phyloP scores from a whole-genome alignment of 2,113 vertebrate species.

The Hippocampus abdominalis region DNA sequence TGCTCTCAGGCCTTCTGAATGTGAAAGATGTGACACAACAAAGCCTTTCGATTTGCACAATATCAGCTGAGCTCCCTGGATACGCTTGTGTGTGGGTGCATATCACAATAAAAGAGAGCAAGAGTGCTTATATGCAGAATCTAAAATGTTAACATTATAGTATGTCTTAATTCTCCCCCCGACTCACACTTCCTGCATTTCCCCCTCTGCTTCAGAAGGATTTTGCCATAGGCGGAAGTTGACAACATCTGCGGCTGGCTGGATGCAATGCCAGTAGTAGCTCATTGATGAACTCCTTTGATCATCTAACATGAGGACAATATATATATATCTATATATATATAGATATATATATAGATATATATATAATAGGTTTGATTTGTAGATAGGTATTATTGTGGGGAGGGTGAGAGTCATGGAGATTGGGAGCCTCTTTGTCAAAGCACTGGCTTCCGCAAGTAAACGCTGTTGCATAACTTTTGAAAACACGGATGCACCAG shows the following conservation, averaged over 20 bases:
- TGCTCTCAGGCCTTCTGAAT: constrained; percentile 11
- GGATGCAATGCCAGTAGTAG: not conserved
- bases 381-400: too few relatives aligned
- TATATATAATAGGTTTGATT: not conserved
- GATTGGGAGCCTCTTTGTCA: not conserved
- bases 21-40: constrained; percentile 42
- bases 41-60: constrained; percentile 10
- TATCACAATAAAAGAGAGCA: not conserved
- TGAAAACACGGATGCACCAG: not conserved
- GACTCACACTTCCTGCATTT: not conserved
- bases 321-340: too few relatives aligned
- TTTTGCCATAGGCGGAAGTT: not conserved
- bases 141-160: not conserved
- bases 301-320: too few relatives aligned
- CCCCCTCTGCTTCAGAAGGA: constrained; percentile 1
- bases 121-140: not conserved
- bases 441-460: not conserved
- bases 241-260: not conserved
- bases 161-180: not conserved
- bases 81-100: constrained; percentile 4
- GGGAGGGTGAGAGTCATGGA: too few relatives aligned
- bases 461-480: not conserved
- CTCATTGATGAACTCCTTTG: not conserved
- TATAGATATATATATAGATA: too few relatives aligned
- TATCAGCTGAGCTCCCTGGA: constrained; percentile 15